Evolutionary conservation across 2,113 vertebrate genomes (phyloP).

Genomic region (Pungitius pungitius): DNA sequence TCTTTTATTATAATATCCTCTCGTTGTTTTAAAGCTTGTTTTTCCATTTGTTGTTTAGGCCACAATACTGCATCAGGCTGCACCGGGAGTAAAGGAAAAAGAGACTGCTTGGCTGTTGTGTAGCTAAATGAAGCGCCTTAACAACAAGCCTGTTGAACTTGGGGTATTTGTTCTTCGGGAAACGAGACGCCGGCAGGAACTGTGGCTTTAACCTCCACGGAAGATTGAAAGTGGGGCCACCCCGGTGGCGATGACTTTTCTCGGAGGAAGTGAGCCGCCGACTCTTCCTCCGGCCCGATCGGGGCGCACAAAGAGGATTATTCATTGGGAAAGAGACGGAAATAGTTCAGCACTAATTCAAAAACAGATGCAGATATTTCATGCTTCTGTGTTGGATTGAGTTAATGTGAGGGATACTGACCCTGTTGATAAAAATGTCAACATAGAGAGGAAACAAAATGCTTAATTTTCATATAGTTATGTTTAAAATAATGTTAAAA

Average conservation of each 20-base stretch:
- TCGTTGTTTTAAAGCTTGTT: constrained; percentile 26
- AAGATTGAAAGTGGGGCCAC: not conserved
- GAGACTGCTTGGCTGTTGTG: not conserved
- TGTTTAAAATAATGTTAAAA: not conserved
- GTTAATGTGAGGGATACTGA: not conserved
- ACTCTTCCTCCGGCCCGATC: no score
- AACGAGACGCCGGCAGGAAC: not conserved
- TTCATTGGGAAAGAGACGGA: not conserved
- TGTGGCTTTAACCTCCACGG: not conserved
- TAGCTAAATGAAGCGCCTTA: not conserved
- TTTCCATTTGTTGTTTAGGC: constrained; percentile 14
- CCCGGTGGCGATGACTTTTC: not conserved
- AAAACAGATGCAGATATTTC: not conserved
- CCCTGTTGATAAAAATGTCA: not conserved
- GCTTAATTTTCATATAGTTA: not conserved
- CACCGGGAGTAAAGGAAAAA: not conserved
- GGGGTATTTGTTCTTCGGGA: not conserved
- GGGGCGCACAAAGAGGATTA: not conserved
- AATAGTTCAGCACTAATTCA: not conserved
- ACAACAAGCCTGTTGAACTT: not conserved
- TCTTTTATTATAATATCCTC: not conserved
- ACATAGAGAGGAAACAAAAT: not conserved
- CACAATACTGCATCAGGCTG: not conserved
- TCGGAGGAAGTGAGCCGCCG: not conserved
- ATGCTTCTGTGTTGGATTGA: not conserved